phyloP scores from a whole-genome alignment of 1,140 invertebrate genomes.

The Drosophila bipectinata region DNA sequence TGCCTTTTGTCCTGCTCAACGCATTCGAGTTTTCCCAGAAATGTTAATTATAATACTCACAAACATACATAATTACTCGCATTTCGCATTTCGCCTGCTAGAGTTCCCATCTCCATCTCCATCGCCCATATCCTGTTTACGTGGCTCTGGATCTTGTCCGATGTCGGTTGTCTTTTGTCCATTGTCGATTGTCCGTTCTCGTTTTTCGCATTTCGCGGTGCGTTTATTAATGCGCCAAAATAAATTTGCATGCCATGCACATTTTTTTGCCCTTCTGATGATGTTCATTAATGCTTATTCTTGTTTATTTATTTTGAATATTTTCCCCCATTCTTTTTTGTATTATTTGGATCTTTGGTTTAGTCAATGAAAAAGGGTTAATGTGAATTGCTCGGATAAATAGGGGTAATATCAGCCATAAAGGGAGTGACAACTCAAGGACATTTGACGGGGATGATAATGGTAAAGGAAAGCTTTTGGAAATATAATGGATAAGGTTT shows the following conservation, averaged over 20 bases:
- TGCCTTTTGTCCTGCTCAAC: slow-evolving; percentile 78
- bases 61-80: slow-evolving; percentile 79
- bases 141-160: slow-evolving; percentile 42
- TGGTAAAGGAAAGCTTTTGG: no score
- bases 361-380: slow-evolving; percentile 17
- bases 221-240: slow-evolving; percentile 73
- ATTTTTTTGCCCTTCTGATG: slow-evolving; percentile 30
- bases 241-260: slow-evolving; percentile 76
- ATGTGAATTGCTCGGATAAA: slow-evolving; percentile 25
- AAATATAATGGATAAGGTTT: no score
- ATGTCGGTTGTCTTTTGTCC: slow-evolving; percentile 10
- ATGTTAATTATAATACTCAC: slow-evolving; percentile 81
- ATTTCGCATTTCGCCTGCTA: slow-evolving; percentile 49
- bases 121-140: slow-evolving; percentile 76
- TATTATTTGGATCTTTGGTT: slow-evolving; percentile 12
- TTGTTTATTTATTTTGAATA: slow-evolving; percentile 59
- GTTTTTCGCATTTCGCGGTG: slow-evolving; percentile 42
- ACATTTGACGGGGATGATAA: background rate
- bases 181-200: slow-evolving; percentile 30
- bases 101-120: slow-evolving; percentile 37
- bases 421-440: slow-evolving; percentile 19
- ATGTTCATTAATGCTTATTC: slow-evolving; percentile 38
- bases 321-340: slow-evolving; percentile 18
- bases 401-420: slow-evolving; percentile 4
- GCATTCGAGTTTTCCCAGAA: slow-evolving; percentile 81